Base-by-base conservation (phyloP, 2,888 invertebrate genomes). In the Rotaria socialis region DNA sequence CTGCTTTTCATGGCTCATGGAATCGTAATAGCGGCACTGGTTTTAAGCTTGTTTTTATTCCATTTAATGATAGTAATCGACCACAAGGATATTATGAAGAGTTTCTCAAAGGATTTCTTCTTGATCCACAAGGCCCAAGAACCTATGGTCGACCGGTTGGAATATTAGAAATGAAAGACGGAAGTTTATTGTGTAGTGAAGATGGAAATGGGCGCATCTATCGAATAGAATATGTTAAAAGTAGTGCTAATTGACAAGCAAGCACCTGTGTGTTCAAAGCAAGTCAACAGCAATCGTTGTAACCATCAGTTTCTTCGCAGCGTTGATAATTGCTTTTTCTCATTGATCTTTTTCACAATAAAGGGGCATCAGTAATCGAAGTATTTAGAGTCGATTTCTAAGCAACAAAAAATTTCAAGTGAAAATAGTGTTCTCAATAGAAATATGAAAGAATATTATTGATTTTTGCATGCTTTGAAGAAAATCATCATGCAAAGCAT, bases 1-100 rank as follows among this genome's bases (percentile, higher is more conserved):
- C 10, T 47, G 80, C 80, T 47, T 80, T 47, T n/a, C 80, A 80
- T n/a, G 80, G 80, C n/a, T 80, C 80, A 47, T 80, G 80, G 80
- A 80, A 80, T 47, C 43, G 47, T 11, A 16, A 80, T 3, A 4
- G 11, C 7, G 80, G 80, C 14, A 80, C 80, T 10, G 80, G 80
- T 14, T 43, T 47, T n/a, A 80, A 80, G n/a, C 24, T 80, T 80
- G 80, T 24, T 22, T 47, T 47, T 80, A 14, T 80, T 47, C 80
- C 80, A 80, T 80, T 80, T 14, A 47, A n/a, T 43, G 47, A 24
- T 10, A 6, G 24, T n/a, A 47, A 80, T 80, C 80, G 80, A 35
- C 80, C 80, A 19, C 24, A 19, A 4, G 80, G 80, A 10, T 80
- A 80, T 11, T 80, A 80, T 80, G 47, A 80, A 80, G 80, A 80